phyloP scores from a whole-genome alignment of 2,888 invertebrate genomes.

The Atethmia centrago region DNA sequence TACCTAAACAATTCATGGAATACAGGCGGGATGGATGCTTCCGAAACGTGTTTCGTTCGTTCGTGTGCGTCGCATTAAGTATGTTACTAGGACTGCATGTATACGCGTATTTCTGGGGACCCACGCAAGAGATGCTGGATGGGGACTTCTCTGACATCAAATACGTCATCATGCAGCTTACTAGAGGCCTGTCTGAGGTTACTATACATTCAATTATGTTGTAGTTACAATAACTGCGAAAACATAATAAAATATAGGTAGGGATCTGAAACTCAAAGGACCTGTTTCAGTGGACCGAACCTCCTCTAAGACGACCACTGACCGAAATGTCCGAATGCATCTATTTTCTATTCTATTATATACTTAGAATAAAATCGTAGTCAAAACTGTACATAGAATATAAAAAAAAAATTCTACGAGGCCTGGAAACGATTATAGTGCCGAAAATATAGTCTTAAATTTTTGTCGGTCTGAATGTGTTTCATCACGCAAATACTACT shows the following conservation, averaged over 20 bases:
- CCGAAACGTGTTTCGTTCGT: slow-evolving; percentile 77
- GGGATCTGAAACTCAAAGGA: background rate
- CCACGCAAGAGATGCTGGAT: slow-evolving; percentile 73
- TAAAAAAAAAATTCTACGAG: too few species aligned
- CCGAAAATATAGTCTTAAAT: too few species aligned
- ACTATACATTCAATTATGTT: background rate
- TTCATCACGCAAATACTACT: too few species aligned
- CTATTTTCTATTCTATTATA: background rate
- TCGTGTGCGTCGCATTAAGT: slow-evolving; percentile 79
- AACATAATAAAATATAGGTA: background rate
- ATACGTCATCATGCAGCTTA: slow-evolving; percentile 83
- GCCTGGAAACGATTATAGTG: too few species aligned
- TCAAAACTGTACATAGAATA: too few species aligned
- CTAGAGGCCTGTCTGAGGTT: slow-evolving; percentile 82
- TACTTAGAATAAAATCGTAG: too few species aligned
- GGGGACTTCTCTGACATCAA: slow-evolving; percentile 83
- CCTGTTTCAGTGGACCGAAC: too few species aligned
- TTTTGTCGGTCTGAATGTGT: too few species aligned
- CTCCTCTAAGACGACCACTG: too few species aligned
- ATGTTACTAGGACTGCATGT: slow-evolving; percentile 81
- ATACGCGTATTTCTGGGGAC: slow-evolving; percentile 79
- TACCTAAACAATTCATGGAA: slow-evolving; percentile 69
- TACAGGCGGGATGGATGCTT: slow-evolving; percentile 69
- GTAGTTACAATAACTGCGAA: background rate
- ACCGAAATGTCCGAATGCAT: background rate